Conservation (phyloP, 2,888 invertebrate species). For the Empis stercorea region DNA sequence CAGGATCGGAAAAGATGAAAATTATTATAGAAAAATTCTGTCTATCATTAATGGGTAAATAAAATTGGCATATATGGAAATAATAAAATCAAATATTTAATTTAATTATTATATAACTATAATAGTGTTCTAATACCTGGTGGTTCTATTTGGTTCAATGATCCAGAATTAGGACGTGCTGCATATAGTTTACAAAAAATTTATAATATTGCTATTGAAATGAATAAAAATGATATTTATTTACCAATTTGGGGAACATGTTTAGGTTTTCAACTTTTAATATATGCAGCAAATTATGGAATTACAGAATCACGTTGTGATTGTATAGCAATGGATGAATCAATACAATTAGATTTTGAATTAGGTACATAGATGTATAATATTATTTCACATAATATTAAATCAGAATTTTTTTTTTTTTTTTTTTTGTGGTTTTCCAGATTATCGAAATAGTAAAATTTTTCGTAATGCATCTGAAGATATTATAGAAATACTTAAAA, state of each 20-base stretch:
- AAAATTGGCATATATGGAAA: too few species aligned
- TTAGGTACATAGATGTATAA: constrained; percentile 38
- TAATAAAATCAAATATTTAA: too few species aligned
- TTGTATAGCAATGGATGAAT: constrained; percentile 47
- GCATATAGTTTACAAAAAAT: constrained; percentile 61
- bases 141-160: constrained; percentile 59
- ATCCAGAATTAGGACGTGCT: constrained; percentile 53
- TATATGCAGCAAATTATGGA: constrained; percentile 41
- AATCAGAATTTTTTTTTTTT: too few species aligned
- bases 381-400: too few species aligned
- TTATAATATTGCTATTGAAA: constrained; percentile 50
- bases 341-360: constrained; percentile 52
- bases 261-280: constrained; percentile 71
- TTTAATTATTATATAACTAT: too few species aligned
- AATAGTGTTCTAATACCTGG: constrained; percentile 68
- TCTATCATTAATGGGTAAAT: constrained; percentile 55
- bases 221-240: constrained; percentile 55
- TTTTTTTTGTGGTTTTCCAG: constrained; percentile 31
- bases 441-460: constrained; percentile 45
- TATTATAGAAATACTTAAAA: constrained; percentile 42
- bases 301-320: constrained; percentile 44
- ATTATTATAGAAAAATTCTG: constrained; percentile 49
- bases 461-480: constrained; percentile 45
- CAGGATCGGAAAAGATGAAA: constrained; percentile 46
- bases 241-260: constrained; percentile 86